A percentile compares a stretch with the other conserved stretches of the same genome.
phyloP scores from a whole-genome alignment of 2,888 invertebrate species.

The Pristionchus japonicus region DNA sequence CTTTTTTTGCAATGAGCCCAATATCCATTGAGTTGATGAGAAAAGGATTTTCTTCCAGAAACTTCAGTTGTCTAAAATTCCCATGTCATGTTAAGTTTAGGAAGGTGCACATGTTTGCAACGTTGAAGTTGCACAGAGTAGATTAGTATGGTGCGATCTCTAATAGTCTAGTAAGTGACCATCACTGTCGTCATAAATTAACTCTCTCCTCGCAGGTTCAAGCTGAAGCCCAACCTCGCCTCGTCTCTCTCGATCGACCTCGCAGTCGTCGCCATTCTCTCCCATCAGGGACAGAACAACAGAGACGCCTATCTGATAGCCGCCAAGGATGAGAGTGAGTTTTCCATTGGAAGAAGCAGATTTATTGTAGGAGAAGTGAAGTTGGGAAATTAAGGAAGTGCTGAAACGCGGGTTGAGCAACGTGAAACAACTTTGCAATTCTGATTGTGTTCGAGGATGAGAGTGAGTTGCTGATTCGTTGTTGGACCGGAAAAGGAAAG shows the following conservation, averaged over 20 bases:
- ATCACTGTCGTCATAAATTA: not conserved
- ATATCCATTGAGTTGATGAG: no score
- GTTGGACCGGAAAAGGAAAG: no score
- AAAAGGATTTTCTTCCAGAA: no score
- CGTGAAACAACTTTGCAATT: no score
- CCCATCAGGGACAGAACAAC: constrained; percentile 48
- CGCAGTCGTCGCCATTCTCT: constrained; percentile 65
- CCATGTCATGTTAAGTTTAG: no score
- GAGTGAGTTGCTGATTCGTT: no score
- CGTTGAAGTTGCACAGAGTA: no score
- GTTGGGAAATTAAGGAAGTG: not conserved
- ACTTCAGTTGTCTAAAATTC: no score
- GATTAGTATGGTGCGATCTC: no score
- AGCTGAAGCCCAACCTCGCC: constrained; percentile 72
- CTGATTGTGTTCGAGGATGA: no score
- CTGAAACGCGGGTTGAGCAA: not conserved
- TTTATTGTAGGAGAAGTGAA: not conserved
- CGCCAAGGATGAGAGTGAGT: constrained; percentile 55
- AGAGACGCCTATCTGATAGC: constrained; percentile 59
- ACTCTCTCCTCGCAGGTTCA: constrained; percentile 61
- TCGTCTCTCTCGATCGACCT: constrained; percentile 65
- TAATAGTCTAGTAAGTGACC: constrained; percentile 27
- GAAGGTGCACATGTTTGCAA: no score
- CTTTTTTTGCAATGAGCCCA: no score
- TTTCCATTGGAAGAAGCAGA: not conserved